These are phyloP conservation scores for Drosophila yooni DNA, from an alignment of 2,888 invertebrate species.

Conservation along the genomic window DNA sequence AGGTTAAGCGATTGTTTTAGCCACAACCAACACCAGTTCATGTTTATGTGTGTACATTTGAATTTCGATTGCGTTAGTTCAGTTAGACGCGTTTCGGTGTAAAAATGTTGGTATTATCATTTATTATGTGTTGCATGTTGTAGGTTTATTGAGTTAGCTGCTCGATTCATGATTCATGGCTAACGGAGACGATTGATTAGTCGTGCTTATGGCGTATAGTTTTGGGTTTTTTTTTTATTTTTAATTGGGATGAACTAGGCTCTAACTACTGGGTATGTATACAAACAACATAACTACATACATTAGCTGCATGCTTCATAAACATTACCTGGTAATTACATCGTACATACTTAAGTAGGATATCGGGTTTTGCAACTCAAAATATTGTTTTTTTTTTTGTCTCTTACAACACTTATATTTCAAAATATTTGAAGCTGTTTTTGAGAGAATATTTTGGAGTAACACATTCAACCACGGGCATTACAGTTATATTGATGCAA, in stretches of 20 bases:
- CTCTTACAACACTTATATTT: neutral
- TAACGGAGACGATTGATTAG: constrained; percentile 5
- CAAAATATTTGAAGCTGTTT: neutral
- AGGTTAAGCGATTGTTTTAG: constrained; percentile 15
- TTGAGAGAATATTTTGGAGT: neutral
- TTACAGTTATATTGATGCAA: neutral
- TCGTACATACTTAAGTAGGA: constrained; percentile 5
- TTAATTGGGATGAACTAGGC: constrained; percentile 4
- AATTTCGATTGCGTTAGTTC: constrained; percentile 22
- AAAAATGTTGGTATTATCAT: neutral
- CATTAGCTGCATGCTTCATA: constrained; percentile 30
- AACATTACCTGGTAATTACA: constrained; percentile 43
- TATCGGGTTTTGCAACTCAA: constrained; percentile 39
- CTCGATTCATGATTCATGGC: neutral
- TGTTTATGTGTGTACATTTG: neutral
- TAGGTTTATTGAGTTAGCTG: neutral
- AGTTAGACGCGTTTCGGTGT: constrained; percentile 12
- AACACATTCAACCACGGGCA: neutral
- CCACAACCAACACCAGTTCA: constrained; percentile 50
- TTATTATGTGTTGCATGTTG: neutral
- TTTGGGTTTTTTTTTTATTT: neutral
- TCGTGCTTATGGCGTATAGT: neutral
- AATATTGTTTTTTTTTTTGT: constrained; percentile 9
- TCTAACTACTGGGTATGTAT: constrained; percentile 18
- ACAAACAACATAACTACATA: constrained; percentile 13